Evolutionary conservation across 2,113 vertebrate genomes (phyloP), one percentile per base, ranked within the genome.

Genomic region (Hassar affinis): DNA sequence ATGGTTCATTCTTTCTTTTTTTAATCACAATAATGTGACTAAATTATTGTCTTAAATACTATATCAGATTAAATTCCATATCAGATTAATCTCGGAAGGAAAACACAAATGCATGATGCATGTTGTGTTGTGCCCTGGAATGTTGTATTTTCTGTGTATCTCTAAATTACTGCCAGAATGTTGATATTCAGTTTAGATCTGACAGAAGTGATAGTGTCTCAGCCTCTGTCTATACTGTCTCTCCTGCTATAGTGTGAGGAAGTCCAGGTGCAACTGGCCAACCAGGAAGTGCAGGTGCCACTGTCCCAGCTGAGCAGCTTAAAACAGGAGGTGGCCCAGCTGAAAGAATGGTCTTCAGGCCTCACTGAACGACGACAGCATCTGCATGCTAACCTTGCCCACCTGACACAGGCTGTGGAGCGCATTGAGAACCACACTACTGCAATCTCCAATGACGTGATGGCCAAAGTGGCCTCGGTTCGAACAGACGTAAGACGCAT

Each of bases 401-500:
- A 85, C 0, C 93, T 99, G 78, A 92, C 87, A 71, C 87, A 88
- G 17, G 94, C 96, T 0, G 88, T 98, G 88, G 90, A 89, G 66
- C 92, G 88, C 1, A 87, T 92, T 4, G 94, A 97, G 81, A 91
- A 93, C 38, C 95, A 91, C 0, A 92, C 94, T 51, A 88, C 92
- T 10, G 91, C 93, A 78, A 87, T 92, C 85, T 88, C 95, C 22
- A 95, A 93, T 86, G 95, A 96, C 0, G 8, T 96, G 1, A 85
- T 89, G 0, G 27, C 93, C 81, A 92, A 94, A 84, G 94, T 97
- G 59, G 91, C 94, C 22, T 91, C 95, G 0, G 93, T 97, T 64
- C 95, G 96, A 89, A 99, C 98, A 18, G 97, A 99, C 18, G 86
- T 98, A 81, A 93, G 98, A 76, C 94, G 98, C 11, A 95, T 98